Base-by-base conservation (phyloP, 1,140 invertebrate genomes). In the Scaptomyza pallida region DNA sequence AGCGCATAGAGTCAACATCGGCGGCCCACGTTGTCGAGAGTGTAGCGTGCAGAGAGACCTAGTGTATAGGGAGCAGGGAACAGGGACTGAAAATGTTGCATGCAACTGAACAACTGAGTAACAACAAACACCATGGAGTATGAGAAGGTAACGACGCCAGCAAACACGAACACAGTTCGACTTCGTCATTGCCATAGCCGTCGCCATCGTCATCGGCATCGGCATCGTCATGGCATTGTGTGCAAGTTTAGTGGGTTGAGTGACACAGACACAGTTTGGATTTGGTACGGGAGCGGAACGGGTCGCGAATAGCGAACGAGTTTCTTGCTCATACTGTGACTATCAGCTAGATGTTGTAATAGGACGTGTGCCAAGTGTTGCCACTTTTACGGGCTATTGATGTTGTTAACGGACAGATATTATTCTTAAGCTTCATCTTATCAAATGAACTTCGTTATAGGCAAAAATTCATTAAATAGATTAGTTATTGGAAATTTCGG, bases 211-310 rank as follows among this genome's bases (percentile, higher is more conserved):
- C 19, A 47, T 40, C 35, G 21, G 16, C 40, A 26, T 40, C 67
- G 13, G 50, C 13, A 47, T 64, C 63, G 43, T 54, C 78, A 60
- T 56, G 64, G 75, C 78, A 82, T 78, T 82, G 78, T 86, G 74
- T 72, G 78, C 82, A 78, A 86, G 82, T 88, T 88, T 88, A 88
- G 82, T 88, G 82, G 82, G 82, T 88, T 88, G 82, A 88, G 82
- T 88, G 82, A 88, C 82, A 88, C 82, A 88, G 83, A 89, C 82
- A 89, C 82, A 82, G 82, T 86, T 88, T 86, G 78, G 61, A 61
- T 88, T 78, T 88, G 78, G 59, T 65, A 75, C 71, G 52, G 54
- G 65, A 88, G 75, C 65, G 51, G 80, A 72, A 75, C 50, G 70
- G 51, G 67, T 50, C 67, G 60, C 48, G 16, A 30, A n/a, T 40